Evolutionary conservation across 2,113 vertebrate genomes (phyloP), one percentile per base, ranked within the genome.

Genomic region (Chaetodon auriga): DNA sequence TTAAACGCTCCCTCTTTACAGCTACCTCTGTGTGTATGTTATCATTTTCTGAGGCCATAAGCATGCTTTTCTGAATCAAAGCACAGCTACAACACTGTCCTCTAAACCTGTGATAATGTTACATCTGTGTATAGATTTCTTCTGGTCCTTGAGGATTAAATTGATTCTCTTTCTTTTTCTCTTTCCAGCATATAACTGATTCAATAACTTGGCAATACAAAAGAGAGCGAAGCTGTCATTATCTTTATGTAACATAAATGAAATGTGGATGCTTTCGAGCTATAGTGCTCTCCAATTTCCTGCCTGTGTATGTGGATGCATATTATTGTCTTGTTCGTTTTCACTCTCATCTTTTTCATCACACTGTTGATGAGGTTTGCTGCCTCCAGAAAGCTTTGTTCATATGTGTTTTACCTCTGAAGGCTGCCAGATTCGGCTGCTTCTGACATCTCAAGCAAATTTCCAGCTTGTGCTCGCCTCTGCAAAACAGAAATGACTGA

Each of bases 11-110:
- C 51, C 15, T 46, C 49, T 15, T 48, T 18, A 53, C 38, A 35
- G 5, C 65, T 78, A 18, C 55, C n/a, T 72, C 19, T 75, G 80
- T 74, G 12, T 58, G 38, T 41, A 23, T 76, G 19, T 55, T 38
- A 25, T 78, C 5, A 66, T 30, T 36, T 48, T 70, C 10, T 48
- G 48, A 68, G 71, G 64, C 25, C 49, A 54, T 61, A 49, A 21
- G 15, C 48, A 5, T 2, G 1, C 8, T n/a, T 38, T 6, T 84
- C 23, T 55, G 10, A 6, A 30, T 36, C 6, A 0, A 23, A 13
- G 3, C 6, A 0, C 30, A 13, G 3, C 6, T 23, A 16, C 18
- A 75, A 66, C 54, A 15, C 38, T 38, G 8, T 35, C 25, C 19
- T 78, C 57, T 45, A 54, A 80, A 71, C 30, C 48, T 58, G 35